Evolutionary conservation across 2,888 invertebrate species (phyloP), one percentile per base, ranked within the genome.

Genomic region (Drosophila histrio): DNA sequence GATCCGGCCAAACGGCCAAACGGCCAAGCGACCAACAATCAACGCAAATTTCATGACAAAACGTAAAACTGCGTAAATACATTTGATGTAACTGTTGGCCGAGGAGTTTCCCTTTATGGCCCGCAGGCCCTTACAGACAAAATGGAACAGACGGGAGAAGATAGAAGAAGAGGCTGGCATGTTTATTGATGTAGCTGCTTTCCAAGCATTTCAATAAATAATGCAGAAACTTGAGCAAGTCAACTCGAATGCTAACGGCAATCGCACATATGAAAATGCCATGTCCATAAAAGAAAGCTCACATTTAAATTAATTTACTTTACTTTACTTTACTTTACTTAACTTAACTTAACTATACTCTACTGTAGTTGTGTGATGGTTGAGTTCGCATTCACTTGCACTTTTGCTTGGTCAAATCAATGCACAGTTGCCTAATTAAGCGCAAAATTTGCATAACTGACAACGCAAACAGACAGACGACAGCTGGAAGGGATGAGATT

Each of bases 11-110:
- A 46, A 36, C 50, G n/a, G 6, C 17, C 15, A 50, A 56, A 34
- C 36, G 68, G 73, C 61, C 61, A 39, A 28, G 52, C 32, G 11
- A 52, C 32, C 60, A 85, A 82, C 87, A 83, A 83, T 83, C 82
- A 87, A 87, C 76, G 73, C 69, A 87, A 87, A 85, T 83, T 87
- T 85, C 82, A 84, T 70, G 88, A 78, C 80, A 78, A 76, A 88
- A 83, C 79, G 88, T 88, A 86, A 88, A 88, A 87, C 83, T 88
- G 76, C 80, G 78, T 80, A 86, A 88, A 83, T 86, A 88, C 83
- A 88, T 79, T 83, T 79, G 68, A 81, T 84, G 81, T 70, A 71
- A 71, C 72, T 56, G 38, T 71, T 74, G 73, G 72, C 61, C 73
- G 43, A 76, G 50, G 38, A 71, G 58, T 61, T 76, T 66, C 58